Evolutionary conservation across 1,140 invertebrate species (phyloP).

Genomic region (Ceratitis capitata): DNA sequence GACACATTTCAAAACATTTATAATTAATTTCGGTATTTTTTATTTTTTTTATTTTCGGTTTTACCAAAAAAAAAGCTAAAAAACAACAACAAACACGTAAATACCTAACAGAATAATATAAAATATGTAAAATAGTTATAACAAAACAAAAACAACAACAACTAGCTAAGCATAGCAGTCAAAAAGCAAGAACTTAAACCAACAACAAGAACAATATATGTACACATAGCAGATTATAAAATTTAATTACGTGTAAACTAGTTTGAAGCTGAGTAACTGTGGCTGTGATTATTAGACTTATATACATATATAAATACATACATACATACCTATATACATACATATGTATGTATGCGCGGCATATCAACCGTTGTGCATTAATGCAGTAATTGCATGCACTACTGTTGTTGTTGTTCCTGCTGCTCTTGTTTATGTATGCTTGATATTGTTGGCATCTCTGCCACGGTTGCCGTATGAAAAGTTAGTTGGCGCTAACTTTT

Average conservation of each 20-base stretch:
- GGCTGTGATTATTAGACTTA: slow-evolving; percentile 13
- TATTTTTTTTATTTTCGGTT: neutral
- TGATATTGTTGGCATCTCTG: too few relatives aligned
- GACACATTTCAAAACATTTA: neutral
- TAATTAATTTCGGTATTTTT: neutral
- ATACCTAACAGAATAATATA: neutral
- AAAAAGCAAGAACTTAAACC: neutral
- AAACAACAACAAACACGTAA: neutral
- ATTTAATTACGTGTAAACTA: slow-evolving; percentile 33
- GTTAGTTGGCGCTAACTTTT: slow-evolving; percentile 5
- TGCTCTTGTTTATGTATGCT: too few relatives aligned
- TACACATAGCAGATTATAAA: slow-evolving; percentile 14
- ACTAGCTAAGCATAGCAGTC: too few relatives aligned
- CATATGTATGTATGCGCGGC: too few relatives aligned
- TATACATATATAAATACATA: too few relatives aligned
- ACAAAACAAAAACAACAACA: neutral
- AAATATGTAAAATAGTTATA: neutral
- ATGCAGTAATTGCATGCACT: neutral
- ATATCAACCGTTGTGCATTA: neutral
- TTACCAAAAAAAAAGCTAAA: too few relatives aligned
- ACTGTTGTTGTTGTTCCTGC: neutral
- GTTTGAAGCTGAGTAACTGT: slow-evolving; percentile 29
- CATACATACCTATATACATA: too few relatives aligned
- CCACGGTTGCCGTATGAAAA: slow-evolving; percentile 5
- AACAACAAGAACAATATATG: neutral